These are phyloP conservation scores for Lithophane semibrunnea DNA, from an alignment of 2,888 invertebrate species.

Conservation along the genomic window DNA sequence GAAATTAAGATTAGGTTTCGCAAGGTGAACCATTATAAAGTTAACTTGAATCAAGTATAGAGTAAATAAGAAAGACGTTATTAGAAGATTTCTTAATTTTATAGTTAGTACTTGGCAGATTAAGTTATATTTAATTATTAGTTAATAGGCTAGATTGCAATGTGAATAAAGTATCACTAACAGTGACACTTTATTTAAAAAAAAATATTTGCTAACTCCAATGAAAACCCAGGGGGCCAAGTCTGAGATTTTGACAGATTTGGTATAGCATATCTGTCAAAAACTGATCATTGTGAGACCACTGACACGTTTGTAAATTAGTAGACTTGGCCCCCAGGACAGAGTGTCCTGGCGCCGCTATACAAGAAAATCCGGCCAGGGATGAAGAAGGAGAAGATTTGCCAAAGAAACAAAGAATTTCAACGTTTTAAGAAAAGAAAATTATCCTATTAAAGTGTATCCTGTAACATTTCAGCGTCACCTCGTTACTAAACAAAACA, in stretches of 20 bases:
- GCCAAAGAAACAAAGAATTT: background rate
- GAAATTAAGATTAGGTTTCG: background rate
- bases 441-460: background rate
- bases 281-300: no score
- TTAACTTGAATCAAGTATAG: background rate
- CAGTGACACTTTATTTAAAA: background rate
- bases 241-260: no score
- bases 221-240: no score
- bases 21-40: background rate
- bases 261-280: no score
- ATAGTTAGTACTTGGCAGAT: no score
- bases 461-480: background rate
- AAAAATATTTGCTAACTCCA: background rate
- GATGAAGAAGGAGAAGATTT: no score
- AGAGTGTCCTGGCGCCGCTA: no score
- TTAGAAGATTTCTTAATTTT: no score
- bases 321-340: no score
- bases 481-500: constrained; percentile 11
- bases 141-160: background rate
- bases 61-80: background rate
- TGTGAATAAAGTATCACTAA: background rate
- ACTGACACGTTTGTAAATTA: no score
- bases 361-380: no score
- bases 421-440: background rate
- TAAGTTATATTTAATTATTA: no score